Evolutionary conservation across 2,113 vertebrate genomes (phyloP).

Genomic region (Myotis brandtii): DNA sequence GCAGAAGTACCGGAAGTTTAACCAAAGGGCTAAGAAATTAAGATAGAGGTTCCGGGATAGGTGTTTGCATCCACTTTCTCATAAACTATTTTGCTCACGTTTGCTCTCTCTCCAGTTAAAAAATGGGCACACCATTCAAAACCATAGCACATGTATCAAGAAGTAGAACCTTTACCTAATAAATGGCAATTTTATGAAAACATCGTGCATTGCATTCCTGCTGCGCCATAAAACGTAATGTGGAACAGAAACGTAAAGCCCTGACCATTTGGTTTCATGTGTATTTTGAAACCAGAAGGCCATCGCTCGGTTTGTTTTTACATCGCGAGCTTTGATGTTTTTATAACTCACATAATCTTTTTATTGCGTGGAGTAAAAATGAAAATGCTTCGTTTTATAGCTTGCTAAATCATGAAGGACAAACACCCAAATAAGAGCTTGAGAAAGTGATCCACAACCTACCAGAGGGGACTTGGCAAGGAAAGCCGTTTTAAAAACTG

Average conservation of each 20-base stretch:
- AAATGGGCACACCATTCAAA: constrained; percentile 47
- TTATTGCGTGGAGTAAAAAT: constrained; percentile 17
- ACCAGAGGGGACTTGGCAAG: neutral
- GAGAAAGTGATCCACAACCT: neutral
- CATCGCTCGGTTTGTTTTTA: neutral
- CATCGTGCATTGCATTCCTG: constrained; percentile 32
- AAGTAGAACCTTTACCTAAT: constrained; percentile 46
- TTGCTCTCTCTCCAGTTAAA: neutral
- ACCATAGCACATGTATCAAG: neutral
- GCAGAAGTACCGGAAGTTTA: constrained; percentile 10
- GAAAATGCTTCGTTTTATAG: constrained; percentile 25
- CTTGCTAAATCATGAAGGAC: neutral
- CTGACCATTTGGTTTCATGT: neutral
- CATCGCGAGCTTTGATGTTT: constrained; percentile 1
- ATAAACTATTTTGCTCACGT: neutral
- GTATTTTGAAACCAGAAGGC: constrained; percentile 48
- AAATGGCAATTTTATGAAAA: constrained; percentile 40
- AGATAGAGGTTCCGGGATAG: neutral
- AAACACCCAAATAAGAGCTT: constrained; percentile 34
- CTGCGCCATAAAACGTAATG: constrained; percentile 39
- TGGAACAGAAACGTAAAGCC: constrained; percentile 61
- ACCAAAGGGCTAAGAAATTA: constrained; percentile 54
- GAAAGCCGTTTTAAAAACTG: constrained; percentile 10
- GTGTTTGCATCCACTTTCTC: neutral
- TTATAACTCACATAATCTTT: constrained; percentile 32